These are phyloP conservation scores for Elephas maximus DNA, from an alignment of 2,113 vertebrate genomes.

Conservation along the genomic window DNA sequence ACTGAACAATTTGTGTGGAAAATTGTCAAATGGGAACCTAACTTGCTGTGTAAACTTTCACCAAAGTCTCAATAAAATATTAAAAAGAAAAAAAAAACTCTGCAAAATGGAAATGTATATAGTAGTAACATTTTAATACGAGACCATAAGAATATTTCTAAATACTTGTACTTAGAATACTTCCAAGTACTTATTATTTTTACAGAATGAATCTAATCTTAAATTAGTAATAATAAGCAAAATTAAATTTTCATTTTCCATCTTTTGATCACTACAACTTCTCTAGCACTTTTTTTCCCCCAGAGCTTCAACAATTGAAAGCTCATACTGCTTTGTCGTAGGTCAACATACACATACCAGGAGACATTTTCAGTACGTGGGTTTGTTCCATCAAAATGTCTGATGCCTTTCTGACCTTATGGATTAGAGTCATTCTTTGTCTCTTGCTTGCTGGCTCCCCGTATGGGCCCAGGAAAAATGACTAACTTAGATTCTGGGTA, in stretches of 20 bases:
- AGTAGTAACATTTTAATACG: background rate
- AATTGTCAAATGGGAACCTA: background rate
- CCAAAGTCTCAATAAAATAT: background rate
- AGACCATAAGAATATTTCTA: background rate
- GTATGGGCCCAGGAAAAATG: background rate
- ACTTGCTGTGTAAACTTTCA: background rate
- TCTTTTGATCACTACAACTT: background rate
- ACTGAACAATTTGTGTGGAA: background rate
- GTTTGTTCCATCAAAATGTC: background rate
- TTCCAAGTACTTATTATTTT: background rate
- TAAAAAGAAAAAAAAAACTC: background rate
- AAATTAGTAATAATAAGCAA: background rate
- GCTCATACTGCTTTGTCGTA: background rate
- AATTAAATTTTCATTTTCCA: background rate
- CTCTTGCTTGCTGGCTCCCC: background rate
- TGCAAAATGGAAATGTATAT: background rate
- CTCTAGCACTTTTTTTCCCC: background rate
- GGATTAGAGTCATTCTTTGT: background rate
- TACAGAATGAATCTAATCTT: background rate
- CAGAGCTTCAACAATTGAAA: background rate
- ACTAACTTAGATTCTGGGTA: background rate
- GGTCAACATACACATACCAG: background rate
- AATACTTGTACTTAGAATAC: background rate
- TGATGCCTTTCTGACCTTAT: background rate
- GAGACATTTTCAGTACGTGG: background rate